phyloP scores from a whole-genome alignment of 1,140 invertebrate species.

The Zaprionus vittiger region DNA sequence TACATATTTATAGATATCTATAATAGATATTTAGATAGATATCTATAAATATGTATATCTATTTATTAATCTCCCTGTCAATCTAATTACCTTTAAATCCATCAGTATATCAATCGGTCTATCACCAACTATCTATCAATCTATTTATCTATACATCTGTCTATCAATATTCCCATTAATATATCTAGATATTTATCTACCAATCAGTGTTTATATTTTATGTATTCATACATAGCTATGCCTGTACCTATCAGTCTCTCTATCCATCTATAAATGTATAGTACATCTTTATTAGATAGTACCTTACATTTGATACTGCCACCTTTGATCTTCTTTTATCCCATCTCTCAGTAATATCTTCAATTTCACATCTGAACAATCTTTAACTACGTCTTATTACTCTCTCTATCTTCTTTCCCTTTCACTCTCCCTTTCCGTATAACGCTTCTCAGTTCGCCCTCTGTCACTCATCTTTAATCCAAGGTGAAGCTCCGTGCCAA shows the following conservation, averaged over 20 bases:
- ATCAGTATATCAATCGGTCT: too few species aligned
- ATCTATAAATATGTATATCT: too few species aligned
- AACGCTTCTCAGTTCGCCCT: not conserved
- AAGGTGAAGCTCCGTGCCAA: constrained; percentile 13
- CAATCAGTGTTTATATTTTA: too few species aligned
- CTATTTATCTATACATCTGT: too few species aligned
- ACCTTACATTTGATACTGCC: not conserved
- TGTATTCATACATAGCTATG: too few species aligned
- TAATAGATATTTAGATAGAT: too few species aligned
- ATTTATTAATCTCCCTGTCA: too few species aligned
- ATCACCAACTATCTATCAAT: too few species aligned
- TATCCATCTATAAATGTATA: not conserved
- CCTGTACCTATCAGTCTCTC: not conserved
- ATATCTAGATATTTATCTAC: too few species aligned
- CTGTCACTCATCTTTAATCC: constrained; percentile 15
- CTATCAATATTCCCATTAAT: too few species aligned
- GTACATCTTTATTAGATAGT: not conserved
- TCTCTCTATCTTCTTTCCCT: not conserved
- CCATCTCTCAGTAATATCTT: not conserved
- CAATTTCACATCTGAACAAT: not conserved
- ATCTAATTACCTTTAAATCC: too few species aligned
- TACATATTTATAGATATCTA: too few species aligned
- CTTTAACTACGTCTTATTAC: not conserved
- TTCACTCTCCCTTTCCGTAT: not conserved
- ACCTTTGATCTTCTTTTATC: not conserved